A percentile compares a stretch with the other conserved stretches of the same genome.
These are phyloP conservation scores for Lycophotia porphyrea DNA, from an alignment of 2,888 invertebrate genomes.

Conservation along the genomic window DNA sequence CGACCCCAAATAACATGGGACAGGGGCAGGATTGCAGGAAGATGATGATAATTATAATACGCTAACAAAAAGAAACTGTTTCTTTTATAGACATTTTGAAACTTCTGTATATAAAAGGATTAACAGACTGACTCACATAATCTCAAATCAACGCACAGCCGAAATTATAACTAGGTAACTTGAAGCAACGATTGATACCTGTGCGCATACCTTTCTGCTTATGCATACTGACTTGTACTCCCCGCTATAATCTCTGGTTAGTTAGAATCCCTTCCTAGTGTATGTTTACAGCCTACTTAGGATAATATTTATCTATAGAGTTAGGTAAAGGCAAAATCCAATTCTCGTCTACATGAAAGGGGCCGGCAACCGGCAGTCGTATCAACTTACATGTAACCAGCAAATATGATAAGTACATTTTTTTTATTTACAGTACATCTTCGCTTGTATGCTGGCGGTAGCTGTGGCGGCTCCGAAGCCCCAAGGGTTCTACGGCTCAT, in stretches of 20 bases:
- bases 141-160: not conserved
- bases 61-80: not conserved
- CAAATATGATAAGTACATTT: not conserved
- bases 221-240: not conserved
- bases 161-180: not conserved
- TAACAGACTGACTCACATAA: not conserved
- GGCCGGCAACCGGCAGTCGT: not conserved
- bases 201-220: not conserved
- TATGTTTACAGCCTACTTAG: not conserved
- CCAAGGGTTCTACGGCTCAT: constrained; percentile 18
- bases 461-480: constrained; percentile 51
- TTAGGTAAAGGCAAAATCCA: not conserved
- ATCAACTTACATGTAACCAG: too few species aligned
- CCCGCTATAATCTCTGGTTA: not conserved
- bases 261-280: not conserved
- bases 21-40: too few species aligned
- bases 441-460: constrained; percentile 42
- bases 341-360: not conserved
- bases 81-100: not conserved
- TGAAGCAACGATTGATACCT: not conserved
- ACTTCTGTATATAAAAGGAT: not conserved
- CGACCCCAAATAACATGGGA: too few species aligned
- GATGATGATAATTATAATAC: not conserved
- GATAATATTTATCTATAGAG: not conserved
- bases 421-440: constrained; percentile 45